Conservation (phyloP, 2,888 invertebrate species). For the Pristionchus maxplancki region DNA sequence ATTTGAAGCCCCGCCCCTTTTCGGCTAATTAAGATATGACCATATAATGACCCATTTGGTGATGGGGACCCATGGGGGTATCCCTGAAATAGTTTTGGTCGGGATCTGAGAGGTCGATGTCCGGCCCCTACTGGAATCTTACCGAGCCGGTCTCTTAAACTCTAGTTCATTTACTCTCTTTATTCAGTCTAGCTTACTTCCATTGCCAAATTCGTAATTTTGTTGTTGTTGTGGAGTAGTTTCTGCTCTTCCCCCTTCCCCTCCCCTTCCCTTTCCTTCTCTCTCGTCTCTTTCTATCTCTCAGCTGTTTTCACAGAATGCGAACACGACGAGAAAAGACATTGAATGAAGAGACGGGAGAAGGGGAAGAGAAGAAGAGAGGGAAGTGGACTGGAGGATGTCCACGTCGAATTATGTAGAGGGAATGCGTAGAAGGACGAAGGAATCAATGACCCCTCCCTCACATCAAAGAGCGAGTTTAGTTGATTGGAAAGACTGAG, state of each 20-base stretch:
- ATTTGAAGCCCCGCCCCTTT: too few species aligned
- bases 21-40: too few species aligned
- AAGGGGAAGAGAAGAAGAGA: slow-evolving; percentile 25
- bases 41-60: too few species aligned
- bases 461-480: slow-evolving; percentile 8
- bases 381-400: neutral
- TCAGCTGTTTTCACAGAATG: slow-evolving; percentile 36
- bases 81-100: too few species aligned
- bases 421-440: neutral
- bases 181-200: neutral
- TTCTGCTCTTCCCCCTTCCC: neutral
- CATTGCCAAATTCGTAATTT: slow-evolving; percentile 3
- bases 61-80: too few species aligned
- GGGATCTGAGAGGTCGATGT: too few species aligned
- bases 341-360: neutral
- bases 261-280: neutral
- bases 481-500: neutral
- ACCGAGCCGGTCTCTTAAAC: too few species aligned
- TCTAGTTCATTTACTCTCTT: neutral
- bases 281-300: slow-evolving; percentile 14
- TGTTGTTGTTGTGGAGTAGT: neutral
- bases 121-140: too few species aligned
- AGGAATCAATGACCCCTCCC: neutral
- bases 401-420: neutral
- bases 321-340: neutral